phyloP scores from a whole-genome alignment of 2,113 vertebrate species.

The Paradoxurus hermaphroditus region DNA sequence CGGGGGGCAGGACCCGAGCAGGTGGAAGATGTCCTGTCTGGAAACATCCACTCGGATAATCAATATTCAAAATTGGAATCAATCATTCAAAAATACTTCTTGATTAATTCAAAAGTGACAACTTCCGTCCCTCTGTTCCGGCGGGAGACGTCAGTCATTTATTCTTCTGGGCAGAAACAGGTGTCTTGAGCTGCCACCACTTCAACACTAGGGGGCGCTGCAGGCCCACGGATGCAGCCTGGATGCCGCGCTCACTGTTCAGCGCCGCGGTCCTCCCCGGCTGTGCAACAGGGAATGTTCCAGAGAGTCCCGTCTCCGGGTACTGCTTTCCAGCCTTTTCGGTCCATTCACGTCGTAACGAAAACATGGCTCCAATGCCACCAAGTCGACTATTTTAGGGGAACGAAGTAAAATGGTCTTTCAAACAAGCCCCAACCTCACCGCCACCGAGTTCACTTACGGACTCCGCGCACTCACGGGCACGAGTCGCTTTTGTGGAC shows the following conservation, averaged over 20 bases:
- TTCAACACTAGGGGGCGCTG: constrained; percentile 71
- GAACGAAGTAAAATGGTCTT: not conserved
- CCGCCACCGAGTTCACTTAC: rapidly evolving
- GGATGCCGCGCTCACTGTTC: rapidly evolving
- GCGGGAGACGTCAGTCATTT: rapidly evolving
- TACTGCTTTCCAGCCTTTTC: not conserved
- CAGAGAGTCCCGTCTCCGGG: rapidly evolving
- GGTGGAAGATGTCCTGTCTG: not conserved
- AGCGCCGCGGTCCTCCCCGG: not conserved
- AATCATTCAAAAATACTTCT: not conserved
- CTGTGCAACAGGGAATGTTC: not conserved
- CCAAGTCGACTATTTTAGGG: not conserved
- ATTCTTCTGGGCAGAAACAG: not conserved
- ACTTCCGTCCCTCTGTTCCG: rapidly evolving
- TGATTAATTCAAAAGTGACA: not conserved
- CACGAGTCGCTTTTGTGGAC: rapidly evolving
- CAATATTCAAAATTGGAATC: too few relatives aligned
- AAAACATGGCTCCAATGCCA: not conserved
- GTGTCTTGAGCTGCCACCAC: rapidly evolving
- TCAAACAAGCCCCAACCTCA: too few relatives aligned
- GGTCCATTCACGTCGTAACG: not conserved
- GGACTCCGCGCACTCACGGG: rapidly evolving
- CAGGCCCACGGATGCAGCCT: constrained; percentile 31
- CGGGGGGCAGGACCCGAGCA: rapidly evolving
- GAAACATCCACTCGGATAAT: too few relatives aligned